Conservation (phyloP, 2,113 vertebrate genomes). For the Condylura cristata region DNA sequence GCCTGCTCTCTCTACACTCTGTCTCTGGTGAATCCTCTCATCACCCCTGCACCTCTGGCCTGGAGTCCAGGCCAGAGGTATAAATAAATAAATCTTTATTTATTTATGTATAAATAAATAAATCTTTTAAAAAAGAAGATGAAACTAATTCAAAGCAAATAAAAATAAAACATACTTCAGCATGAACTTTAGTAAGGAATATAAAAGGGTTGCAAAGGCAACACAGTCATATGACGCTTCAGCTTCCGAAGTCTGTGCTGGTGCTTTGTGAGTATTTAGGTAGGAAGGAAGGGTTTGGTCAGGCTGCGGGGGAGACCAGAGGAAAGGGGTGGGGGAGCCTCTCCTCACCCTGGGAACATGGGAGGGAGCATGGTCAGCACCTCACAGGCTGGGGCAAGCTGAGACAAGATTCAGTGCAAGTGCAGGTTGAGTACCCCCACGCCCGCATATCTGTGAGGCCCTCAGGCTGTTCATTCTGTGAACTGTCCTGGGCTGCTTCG, state of each 20-base stretch:
- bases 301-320: neutral
- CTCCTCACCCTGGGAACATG: neutral
- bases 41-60: no score
- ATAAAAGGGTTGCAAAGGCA: neutral
- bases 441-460: neutral
- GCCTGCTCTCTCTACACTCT: no score
- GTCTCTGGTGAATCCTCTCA: no score
- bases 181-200: neutral
- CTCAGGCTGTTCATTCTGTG: neutral
- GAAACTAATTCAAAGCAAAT: neutral
- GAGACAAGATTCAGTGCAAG: neutral
- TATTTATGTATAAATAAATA: no score
- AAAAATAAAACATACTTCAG: neutral
- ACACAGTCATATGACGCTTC: neutral
- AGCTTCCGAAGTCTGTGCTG: neutral
- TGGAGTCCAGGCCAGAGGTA: no score
- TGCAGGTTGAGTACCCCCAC: neutral
- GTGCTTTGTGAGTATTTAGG: conserved; percentile 42
- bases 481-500: neutral
- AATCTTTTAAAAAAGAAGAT: no score
- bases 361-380: neutral
- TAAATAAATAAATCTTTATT: no score
- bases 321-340: neutral
- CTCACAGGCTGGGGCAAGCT: neutral
- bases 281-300: conserved; percentile 65